phyloP scores from a whole-genome alignment of 35 echinoderm and acorn worm species.

The Acanthaster planci region DNA sequence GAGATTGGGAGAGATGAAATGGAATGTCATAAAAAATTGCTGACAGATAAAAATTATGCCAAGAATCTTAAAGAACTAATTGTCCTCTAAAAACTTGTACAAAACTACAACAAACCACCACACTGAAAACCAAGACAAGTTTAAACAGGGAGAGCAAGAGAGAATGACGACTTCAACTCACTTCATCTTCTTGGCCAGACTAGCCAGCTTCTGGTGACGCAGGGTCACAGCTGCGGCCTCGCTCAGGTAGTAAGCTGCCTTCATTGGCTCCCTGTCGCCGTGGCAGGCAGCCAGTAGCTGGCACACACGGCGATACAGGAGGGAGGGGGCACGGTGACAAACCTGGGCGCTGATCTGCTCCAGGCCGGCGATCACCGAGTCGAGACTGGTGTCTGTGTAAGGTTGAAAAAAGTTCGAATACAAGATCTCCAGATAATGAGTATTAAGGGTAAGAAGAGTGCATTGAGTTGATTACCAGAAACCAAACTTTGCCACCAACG shows the following conservation, averaged over 20 bases:
- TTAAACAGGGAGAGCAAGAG: no score
- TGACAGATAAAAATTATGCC: no score
- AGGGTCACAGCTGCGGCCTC: constrained; percentile 66
- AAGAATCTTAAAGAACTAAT: no score
- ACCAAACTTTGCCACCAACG: no score
- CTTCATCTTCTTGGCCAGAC: constrained; percentile 68
- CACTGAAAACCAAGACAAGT: no score
- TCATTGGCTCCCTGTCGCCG: constrained; percentile 50
- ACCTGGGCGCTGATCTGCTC: constrained; percentile 43
- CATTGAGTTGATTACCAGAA: not conserved
- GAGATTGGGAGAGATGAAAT: not conserved
- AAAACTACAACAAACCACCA: no score
- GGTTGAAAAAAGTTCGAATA: constrained; percentile 2
- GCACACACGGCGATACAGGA: constrained; percentile 69
- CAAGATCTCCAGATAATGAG: not conserved
- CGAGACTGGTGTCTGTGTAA: constrained; percentile 9
- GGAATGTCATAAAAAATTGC: no score
- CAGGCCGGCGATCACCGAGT: not conserved
- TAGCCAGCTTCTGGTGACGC: constrained; percentile 77
- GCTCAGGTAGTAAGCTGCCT: constrained; percentile 63
- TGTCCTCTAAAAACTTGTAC: no score
- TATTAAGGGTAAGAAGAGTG: not conserved
- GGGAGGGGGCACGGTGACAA: constrained; percentile 42
- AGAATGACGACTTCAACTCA: not conserved
- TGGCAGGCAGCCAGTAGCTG: constrained; percentile 69